Base-by-base conservation (phyloP, 1,140 invertebrate species). In the Drosophila takahashii region DNA sequence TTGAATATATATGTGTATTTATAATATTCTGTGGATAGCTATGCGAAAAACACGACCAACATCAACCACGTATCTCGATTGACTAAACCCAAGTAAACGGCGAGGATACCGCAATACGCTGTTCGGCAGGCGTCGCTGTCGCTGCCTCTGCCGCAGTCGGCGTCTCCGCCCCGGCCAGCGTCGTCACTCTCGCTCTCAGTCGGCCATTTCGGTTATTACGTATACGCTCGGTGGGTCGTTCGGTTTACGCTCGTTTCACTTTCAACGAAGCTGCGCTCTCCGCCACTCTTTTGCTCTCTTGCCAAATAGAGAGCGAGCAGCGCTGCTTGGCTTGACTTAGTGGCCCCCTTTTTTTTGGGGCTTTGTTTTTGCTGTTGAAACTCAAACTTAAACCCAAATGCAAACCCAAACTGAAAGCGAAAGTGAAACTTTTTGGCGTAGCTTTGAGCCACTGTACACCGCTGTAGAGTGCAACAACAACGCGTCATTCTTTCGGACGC, bases 41-140 rank as follows among this genome's bases (percentile, higher is more conserved):
- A 78, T 78, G 77, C 79, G 83, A 91, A 92, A 89, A 92, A 89
- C 90, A 92, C 91, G 90, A 92, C 90, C 89, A 92, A 92, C 89
- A 90, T 90, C 91, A 91, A 92, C 90, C 86, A 90, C 91, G 91
- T 89, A 91, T 90, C 89, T 92, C 91, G 90, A 92, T 92, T 92
- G 83, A 92, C 89, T 92, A 91, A 92, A 85, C 83, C 71, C 89
- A 92, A 92, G 85, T 79, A 91, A 89, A 81, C 72, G 90, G 75
- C 90, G 84, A 92, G 90, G 87, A 92, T 91, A 81, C 91, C 90
- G 81, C 84, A 77, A 91, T 85, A 91, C 81, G 90, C 83, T 87
- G 79, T 26, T 50, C 27, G 13, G 47, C 47, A 47, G 77, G 53
- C 71, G 72, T 52, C 52, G 34, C 59, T 36, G 51, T 13, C 37